phyloP scores from a whole-genome alignment of 2,113 vertebrate species.

The Scomber colias region DNA sequence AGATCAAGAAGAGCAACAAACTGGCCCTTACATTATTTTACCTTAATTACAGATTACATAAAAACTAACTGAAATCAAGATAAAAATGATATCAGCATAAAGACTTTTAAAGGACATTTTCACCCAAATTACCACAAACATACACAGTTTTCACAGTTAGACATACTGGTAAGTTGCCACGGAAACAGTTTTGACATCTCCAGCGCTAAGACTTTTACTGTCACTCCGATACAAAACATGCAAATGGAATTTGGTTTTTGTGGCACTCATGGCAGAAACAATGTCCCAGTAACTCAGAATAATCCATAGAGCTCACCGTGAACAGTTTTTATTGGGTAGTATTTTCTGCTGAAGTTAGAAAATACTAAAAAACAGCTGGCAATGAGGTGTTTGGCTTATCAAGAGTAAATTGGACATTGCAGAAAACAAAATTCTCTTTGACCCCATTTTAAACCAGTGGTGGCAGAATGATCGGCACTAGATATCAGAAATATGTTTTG shows the following conservation, averaged over 20 bases:
- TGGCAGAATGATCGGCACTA: too few species aligned
- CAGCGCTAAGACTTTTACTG: background rate
- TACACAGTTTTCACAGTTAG: background rate
- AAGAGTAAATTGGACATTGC: too few species aligned
- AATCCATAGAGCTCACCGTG: background rate
- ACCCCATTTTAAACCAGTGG: too few species aligned
- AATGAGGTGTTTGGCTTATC: too few species aligned
- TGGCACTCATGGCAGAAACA: background rate
- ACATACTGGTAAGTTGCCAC: background rate
- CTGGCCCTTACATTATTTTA: too few species aligned
- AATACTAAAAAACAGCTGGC: background rate
- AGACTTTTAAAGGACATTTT: background rate
- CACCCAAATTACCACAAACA: background rate
- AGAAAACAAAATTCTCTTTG: too few species aligned
- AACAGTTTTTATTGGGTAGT: background rate
- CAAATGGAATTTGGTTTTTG: background rate
- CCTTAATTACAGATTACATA: too few species aligned
- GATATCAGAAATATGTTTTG: background rate
- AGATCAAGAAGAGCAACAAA: background rate
- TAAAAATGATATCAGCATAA: background rate
- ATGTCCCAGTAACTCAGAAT: too few species aligned
- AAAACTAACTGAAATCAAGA: too few species aligned
- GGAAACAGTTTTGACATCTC: too few species aligned
- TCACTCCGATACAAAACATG: background rate
- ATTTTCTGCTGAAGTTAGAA: background rate